phyloP scores from a whole-genome alignment of 2,113 vertebrate genomes.

The Rhinoderma darwinii region DNA sequence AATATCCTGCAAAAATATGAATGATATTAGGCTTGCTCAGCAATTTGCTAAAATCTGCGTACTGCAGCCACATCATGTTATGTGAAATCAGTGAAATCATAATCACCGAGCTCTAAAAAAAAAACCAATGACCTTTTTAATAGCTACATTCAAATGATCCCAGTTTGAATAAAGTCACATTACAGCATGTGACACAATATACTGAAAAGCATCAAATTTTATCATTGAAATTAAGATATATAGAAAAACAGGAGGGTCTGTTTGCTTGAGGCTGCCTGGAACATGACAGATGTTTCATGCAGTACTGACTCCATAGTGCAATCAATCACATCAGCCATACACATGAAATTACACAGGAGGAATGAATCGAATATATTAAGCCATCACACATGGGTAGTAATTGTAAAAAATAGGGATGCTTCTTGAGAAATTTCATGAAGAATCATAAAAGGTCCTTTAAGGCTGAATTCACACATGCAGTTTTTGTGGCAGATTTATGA shows the following conservation, averaged over 20 bases:
- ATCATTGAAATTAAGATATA: conserved; percentile 4
- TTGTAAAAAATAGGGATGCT: no score
- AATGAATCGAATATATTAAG: neutral
- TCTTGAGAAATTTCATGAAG: neutral
- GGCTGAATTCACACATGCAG: no score
- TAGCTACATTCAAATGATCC: neutral
- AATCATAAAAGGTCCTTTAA: neutral
- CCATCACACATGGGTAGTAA: neutral
- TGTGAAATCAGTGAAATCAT: conserved; percentile 2
- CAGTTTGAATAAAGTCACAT: neutral
- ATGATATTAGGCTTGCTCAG: neutral
- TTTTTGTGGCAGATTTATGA: no score
- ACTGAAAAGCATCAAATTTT: neutral
- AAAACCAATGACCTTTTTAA: neutral
- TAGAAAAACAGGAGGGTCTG: conserved; percentile 14
- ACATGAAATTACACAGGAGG: neutral
- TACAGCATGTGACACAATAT: neutral
- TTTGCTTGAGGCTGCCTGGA: conserved; percentile 5
- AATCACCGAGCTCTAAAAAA: neutral
- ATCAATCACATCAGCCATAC: neutral
- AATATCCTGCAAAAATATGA: neutral
- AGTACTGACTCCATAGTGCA: neutral
- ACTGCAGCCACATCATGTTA: neutral
- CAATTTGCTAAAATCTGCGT: neutral
- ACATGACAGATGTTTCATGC: conserved; percentile 38